Conservation (phyloP, 2,888 invertebrate genomes). For the Ischnura elegans region DNA sequence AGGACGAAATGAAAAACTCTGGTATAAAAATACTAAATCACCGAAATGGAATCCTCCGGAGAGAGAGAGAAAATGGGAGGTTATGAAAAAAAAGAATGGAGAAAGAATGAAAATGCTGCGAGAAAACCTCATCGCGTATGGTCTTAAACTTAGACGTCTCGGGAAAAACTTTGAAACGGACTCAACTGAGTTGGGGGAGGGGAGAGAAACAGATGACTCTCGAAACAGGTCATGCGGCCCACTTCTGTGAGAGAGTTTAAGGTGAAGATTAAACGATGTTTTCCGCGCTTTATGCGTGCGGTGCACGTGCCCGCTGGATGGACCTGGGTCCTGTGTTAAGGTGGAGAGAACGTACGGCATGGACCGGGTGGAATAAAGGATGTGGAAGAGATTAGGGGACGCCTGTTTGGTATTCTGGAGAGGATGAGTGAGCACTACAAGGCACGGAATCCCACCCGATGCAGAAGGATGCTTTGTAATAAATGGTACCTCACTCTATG, state of each 20-base stretch:
- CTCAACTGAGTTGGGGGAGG: neutral
- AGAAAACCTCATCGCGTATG: neutral
- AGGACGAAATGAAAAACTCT: neutral
- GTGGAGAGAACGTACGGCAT: neutral
- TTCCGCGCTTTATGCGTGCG: neutral
- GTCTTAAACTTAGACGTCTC: neutral
- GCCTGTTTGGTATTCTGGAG: neutral
- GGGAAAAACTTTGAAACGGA: neutral
- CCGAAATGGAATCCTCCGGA: constrained; percentile 12
- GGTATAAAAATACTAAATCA: constrained; percentile 17
- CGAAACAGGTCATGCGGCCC: constrained; percentile 4
- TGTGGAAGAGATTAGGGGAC: neutral
- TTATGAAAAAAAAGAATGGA: neutral
- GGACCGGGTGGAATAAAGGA: neutral
- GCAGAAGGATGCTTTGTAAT: too few species aligned
- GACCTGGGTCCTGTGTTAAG: neutral
- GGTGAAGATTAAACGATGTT: constrained; percentile 13
- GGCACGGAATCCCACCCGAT: too few species aligned
- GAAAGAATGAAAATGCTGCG: too few species aligned
- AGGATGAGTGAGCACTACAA: neutral
- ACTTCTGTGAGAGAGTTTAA: neutral
- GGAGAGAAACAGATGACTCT: neutral
- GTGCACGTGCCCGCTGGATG: neutral
- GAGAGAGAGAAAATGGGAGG: neutral
- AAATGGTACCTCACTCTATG: too few species aligned